These are phyloP conservation scores for Chitala chitala DNA, from an alignment of 2,113 vertebrate genomes.

Conservation along the genomic window DNA sequence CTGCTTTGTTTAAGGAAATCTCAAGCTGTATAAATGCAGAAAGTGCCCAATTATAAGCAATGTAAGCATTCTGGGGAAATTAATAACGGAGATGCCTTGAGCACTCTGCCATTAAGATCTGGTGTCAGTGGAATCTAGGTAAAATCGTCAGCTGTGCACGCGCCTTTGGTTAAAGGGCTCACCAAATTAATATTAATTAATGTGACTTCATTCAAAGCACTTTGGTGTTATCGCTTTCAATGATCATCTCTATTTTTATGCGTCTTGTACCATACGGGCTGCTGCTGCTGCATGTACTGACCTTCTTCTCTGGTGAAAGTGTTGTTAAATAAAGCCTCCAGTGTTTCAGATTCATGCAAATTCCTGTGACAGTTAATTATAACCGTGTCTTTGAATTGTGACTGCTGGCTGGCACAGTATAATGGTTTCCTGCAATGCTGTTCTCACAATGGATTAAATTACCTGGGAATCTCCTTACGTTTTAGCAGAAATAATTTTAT, in stretches of 20 bases:
- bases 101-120: neutral
- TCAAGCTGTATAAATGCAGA: neutral
- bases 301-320: neutral
- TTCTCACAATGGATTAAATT: neutral
- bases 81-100: neutral
- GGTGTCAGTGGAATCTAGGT: neutral
- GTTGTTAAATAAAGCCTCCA: neutral
- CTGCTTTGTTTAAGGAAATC: neutral
- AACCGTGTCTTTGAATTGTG: neutral
- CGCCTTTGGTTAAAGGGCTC: conserved; percentile 13
- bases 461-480: neutral
- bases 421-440: neutral
- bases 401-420: neutral
- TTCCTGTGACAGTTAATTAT: conserved; percentile 3
- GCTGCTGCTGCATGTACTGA: neutral
- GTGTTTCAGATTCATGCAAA: neutral
- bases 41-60: neutral
- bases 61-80: neutral
- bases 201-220: neutral
- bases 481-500: conserved; percentile 6
- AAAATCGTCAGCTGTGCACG: conserved; percentile 6
- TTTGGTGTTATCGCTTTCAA: neutral
- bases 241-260: neutral
- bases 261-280: neutral
- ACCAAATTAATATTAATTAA: conserved; percentile 7